phyloP scores from a whole-genome alignment of 2,888 invertebrate genomes.

The Leucania comma region DNA sequence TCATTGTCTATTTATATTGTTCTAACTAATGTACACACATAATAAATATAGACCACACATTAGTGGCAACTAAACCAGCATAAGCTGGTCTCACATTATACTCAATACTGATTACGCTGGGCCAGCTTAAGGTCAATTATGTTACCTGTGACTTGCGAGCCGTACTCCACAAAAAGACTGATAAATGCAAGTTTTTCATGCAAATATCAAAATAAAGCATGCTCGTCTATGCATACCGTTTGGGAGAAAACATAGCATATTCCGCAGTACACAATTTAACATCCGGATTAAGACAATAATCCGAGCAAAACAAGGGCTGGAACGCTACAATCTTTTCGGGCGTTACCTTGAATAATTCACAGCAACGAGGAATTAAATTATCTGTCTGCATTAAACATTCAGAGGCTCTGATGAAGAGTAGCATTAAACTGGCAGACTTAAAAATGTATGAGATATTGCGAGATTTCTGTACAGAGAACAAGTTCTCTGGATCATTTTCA shows the following conservation, averaged over 20 bases:
- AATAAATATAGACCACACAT: no score
- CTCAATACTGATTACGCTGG: background rate
- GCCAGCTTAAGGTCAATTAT: background rate
- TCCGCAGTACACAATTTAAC: slow-evolving; percentile 36
- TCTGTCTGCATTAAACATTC: slow-evolving; percentile 65
- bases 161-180: background rate
- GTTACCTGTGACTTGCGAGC: background rate
- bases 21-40: no score
- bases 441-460: slow-evolving; percentile 60
- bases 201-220: background rate
- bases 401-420: slow-evolving; percentile 54
- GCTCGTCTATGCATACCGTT: slow-evolving; percentile 1
- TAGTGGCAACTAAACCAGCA: no score
- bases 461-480: slow-evolving; percentile 42
- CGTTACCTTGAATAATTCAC: slow-evolving; percentile 68
- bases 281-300: slow-evolving; percentile 62
- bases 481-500: slow-evolving; percentile 29
- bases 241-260: slow-evolving; percentile 15
- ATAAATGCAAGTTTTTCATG: background rate
- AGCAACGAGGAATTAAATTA: slow-evolving; percentile 69
- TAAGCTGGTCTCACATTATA: background rate
- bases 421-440: slow-evolving; percentile 51
- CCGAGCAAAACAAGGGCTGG: slow-evolving; percentile 48
- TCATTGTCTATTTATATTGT: background rate
- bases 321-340: slow-evolving; percentile 55